These are phyloP conservation scores for Erpornis zantholeuca DNA, from an alignment of 2,113 vertebrate species.

Conservation along the genomic window DNA sequence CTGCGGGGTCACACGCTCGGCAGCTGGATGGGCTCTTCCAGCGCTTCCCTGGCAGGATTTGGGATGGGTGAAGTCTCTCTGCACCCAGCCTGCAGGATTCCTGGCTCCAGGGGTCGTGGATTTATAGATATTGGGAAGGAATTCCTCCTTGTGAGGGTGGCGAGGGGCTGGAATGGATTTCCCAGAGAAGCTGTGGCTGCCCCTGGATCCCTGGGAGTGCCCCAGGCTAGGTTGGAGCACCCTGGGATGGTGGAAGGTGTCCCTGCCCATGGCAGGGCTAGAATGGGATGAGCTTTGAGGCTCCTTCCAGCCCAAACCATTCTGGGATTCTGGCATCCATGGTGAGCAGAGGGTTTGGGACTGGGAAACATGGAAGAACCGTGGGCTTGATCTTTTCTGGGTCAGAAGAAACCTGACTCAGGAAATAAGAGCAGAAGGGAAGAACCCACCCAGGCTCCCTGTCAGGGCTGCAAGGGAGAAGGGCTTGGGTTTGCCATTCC, in stretches of 20 bases:
- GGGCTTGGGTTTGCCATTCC: neutral
- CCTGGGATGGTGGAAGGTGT: neutral
- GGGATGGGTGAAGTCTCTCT: neutral
- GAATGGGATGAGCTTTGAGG: neutral
- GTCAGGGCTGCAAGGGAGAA: neutral
- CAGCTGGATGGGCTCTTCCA: neutral
- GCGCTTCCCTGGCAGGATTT: neutral
- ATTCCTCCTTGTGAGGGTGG: neutral
- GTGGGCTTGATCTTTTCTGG: neutral
- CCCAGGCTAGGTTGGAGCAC: neutral
- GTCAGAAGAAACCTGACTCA: neutral
- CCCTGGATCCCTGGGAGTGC: neutral
- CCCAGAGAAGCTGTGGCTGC: neutral
- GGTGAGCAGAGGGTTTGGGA: neutral
- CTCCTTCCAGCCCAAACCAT: neutral
- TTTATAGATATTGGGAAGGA: rapidly evolving
- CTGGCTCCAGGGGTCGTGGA: rapidly evolving
- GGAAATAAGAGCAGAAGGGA: neutral
- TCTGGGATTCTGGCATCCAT: neutral
- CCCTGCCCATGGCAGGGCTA: too few relatives aligned
- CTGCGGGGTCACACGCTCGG: rapidly evolving
- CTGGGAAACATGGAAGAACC: neutral
- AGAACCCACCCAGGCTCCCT: neutral
- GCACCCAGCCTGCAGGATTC: rapidly evolving
- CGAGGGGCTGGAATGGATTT: neutral